Conservation (phyloP, 2,113 vertebrate species). For the Eublepharis macularius region DNA sequence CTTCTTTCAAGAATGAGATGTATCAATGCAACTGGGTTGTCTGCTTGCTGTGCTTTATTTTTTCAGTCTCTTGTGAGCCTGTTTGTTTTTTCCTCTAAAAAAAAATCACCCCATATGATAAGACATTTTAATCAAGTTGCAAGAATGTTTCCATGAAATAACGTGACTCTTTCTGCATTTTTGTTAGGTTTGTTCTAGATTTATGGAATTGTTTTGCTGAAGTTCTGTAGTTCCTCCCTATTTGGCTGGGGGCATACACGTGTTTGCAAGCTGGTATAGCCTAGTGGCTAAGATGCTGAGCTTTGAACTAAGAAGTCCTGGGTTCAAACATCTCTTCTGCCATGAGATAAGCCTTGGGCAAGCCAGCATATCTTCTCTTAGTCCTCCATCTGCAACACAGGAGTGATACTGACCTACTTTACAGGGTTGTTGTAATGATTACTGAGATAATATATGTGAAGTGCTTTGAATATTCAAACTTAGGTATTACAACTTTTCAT, state of each 20-base stretch:
- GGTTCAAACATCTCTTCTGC: background rate
- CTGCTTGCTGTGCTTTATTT: background rate
- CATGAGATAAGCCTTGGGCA: background rate
- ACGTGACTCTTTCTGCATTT: background rate
- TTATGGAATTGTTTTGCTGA: background rate
- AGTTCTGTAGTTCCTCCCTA: background rate
- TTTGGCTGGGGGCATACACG: background rate
- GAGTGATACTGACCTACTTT: background rate
- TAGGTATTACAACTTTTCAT: constrained; percentile 1
- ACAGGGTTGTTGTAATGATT: background rate
- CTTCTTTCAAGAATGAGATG: background rate
- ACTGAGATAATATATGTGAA: background rate
- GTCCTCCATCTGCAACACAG: background rate
- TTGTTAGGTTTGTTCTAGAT: background rate
- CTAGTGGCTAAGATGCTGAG: background rate
- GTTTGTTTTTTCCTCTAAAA: background rate
- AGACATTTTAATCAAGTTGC: background rate
- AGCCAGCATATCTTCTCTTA: background rate
- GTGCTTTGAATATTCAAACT: background rate
- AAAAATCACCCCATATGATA: background rate
- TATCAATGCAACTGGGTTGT: background rate
- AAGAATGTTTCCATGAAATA: background rate
- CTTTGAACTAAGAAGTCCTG: background rate
- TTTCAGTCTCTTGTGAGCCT: constrained; percentile 23
- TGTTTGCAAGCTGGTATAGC: background rate